These are phyloP conservation scores for Podarcis lilfordi DNA, from an alignment of 2,797 vertebrate species.

Conservation along the genomic window DNA sequence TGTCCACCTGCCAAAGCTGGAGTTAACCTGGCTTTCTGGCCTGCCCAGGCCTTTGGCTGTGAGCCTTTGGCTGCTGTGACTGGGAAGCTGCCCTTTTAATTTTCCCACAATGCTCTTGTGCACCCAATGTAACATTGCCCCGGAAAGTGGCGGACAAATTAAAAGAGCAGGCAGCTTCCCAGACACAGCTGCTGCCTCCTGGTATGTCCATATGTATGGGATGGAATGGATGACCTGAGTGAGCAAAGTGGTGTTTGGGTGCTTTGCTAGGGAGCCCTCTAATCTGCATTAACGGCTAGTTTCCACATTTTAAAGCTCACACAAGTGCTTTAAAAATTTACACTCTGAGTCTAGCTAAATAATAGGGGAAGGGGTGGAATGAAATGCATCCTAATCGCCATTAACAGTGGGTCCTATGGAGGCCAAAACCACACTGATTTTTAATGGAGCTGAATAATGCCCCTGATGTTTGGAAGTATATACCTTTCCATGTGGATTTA, in stretches of 20 bases:
- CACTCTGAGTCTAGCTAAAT: slow-evolving; percentile 24
- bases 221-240: not conserved
- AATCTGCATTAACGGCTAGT: not conserved
- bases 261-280: not conserved
- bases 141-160: not conserved
- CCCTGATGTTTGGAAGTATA: not conserved
- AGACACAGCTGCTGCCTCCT: not conserved
- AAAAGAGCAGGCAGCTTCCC: not conserved
- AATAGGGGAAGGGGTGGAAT: not conserved
- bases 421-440: not conserved
- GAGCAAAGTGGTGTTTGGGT: not conserved
- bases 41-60: not conserved
- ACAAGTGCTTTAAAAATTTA: slow-evolving; percentile 14
- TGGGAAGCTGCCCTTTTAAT: not conserved
- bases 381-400: not conserved
- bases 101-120: not conserved
- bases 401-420: not conserved
- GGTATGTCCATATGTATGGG: not conserved
- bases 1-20: not conserved
- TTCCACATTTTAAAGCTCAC: not conserved
- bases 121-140: not conserved
- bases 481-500: slow-evolving; percentile 32
- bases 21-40: not conserved
- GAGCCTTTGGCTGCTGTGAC: not conserved
- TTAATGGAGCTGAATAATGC: not conserved